phyloP scores from a whole-genome alignment of 2,888 invertebrate species.

The Cantharis rufa region DNA sequence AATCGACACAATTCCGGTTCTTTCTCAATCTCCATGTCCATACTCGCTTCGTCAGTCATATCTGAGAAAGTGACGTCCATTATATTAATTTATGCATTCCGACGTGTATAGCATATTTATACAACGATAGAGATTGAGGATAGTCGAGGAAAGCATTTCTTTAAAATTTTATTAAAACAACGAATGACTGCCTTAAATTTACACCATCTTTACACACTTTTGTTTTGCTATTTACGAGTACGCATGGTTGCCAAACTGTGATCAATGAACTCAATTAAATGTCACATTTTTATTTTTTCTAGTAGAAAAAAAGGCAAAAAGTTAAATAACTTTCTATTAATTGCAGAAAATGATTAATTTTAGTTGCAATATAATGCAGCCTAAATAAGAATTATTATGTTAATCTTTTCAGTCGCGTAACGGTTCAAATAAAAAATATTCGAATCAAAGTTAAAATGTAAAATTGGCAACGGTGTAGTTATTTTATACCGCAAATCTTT shows the following conservation, averaged over 20 bases:
- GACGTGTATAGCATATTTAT: not conserved
- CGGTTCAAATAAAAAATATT: not conserved
- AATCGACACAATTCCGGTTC: slow-evolving; percentile 40
- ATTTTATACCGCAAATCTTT: not conserved
- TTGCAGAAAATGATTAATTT: not conserved
- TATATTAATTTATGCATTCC: not conserved
- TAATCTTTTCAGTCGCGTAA: not conserved
- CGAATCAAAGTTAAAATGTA: not conserved
- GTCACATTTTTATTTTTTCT: not conserved
- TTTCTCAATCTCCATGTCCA: slow-evolving; percentile 24
- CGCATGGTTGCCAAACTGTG: not conserved
- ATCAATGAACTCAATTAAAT: not conserved
- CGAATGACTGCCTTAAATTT: not conserved
- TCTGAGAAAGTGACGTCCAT: slow-evolving; percentile 18
- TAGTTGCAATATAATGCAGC: not conserved
- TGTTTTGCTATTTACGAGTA: not conserved
- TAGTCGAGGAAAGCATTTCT: not conserved
- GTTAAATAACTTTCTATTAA: not conserved
- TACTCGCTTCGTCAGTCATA: slow-evolving; percentile 12
- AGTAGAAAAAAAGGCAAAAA: not conserved
- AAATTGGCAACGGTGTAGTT: not conserved
- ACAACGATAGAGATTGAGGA: no score
- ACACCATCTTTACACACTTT: slow-evolving; percentile 3
- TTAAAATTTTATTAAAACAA: not conserved
- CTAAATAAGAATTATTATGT: not conserved